These are phyloP conservation scores for Chlorocebus sabaeus DNA, from an alignment of 2,113 vertebrate genomes.

Conservation along the genomic window DNA sequence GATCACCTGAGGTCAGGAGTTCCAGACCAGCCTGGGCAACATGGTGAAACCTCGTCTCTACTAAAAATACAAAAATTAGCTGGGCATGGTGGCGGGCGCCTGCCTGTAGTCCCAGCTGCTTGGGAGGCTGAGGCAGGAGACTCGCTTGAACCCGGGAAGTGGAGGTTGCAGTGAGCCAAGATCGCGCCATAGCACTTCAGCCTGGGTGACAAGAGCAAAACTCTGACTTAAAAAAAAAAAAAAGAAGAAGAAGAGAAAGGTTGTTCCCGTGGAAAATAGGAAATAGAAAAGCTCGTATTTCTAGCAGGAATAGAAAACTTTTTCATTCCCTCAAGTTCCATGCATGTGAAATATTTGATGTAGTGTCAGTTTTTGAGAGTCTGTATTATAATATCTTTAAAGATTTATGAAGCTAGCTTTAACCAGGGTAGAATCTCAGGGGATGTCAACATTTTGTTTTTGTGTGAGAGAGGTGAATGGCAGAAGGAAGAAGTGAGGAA, in stretches of 20 bases:
- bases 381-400: not conserved
- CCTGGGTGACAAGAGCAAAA: too few species aligned
- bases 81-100: too few species aligned
- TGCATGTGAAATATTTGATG: conserved; percentile 53
- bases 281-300: conserved; percentile 24
- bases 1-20: too few species aligned
- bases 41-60: too few species aligned
- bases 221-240: too few species aligned
- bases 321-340: conserved; percentile 37
- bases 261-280: not conserved
- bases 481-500: not conserved
- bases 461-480: not conserved
- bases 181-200: too few species aligned
- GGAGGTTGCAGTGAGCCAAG: too few species aligned
- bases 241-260: not conserved
- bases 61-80: too few species aligned
- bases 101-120: too few species aligned
- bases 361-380: conserved; percentile 42
- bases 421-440: conserved; percentile 21
- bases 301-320: conserved; percentile 38
- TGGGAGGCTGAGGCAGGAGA: too few species aligned
- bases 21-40: too few species aligned
- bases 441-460: not conserved
- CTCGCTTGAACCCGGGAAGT: too few species aligned
- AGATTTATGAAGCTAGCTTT: conserved; percentile 6